phyloP scores from a whole-genome alignment of 2,888 invertebrate genomes.

The Heliconius sara region DNA sequence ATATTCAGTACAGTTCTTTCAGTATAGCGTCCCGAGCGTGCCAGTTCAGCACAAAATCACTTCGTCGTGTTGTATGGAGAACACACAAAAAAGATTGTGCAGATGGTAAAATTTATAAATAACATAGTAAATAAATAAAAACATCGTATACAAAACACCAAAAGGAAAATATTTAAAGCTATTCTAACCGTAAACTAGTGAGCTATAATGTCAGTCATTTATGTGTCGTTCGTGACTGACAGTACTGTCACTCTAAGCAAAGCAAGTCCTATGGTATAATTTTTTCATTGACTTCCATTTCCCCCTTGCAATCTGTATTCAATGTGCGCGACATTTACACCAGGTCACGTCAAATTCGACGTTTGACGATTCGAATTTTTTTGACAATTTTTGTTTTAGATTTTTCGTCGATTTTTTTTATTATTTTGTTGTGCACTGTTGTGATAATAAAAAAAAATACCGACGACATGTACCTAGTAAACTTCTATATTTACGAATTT shows the following conservation, averaged over 20 bases:
- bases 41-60: too few species aligned
- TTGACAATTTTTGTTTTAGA: neutral
- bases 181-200: neutral
- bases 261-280: too few species aligned
- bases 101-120: too few species aligned
- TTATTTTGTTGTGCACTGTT: too few species aligned
- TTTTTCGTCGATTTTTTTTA: too few species aligned
- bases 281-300: conserved; percentile 4
- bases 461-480: too few species aligned
- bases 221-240: neutral
- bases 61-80: too few species aligned
- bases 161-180: neutral
- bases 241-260: neutral
- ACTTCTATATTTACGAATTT: too few species aligned
- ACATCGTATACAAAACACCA: neutral
- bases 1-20: too few species aligned
- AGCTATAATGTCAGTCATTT: neutral
- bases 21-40: too few species aligned
- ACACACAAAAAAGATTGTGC: too few species aligned
- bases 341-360: neutral
- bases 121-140: neutral
- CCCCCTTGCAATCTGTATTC: neutral
- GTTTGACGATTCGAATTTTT: neutral
- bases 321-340: neutral
- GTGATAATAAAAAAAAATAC: too few species aligned